Base-by-base conservation (phyloP, 1,140 invertebrate species). In the Drosophila funebris region DNA sequence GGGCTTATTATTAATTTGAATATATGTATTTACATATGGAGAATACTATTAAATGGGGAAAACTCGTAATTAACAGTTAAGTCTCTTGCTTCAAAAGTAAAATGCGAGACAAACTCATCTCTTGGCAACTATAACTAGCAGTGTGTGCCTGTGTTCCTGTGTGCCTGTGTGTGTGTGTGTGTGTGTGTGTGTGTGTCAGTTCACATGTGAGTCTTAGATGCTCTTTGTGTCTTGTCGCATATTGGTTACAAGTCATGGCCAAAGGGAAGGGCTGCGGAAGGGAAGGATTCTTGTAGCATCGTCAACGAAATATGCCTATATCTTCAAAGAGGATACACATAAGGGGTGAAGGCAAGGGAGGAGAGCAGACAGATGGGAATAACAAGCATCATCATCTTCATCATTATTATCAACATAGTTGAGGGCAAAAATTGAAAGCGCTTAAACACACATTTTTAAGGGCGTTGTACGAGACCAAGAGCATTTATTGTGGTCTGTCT, bases 361-460 rank as follows among this genome's bases (percentile, higher is more conserved):
- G 48, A 33, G 48, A 31, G n/a, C 14, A 13, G n/a, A 5, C 22
- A 50, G 24, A 56, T 39, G 14, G 41, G 37, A 13, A 46, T 43
- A 31, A 46, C 37, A 14, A 52, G 27, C 14, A 52, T 63, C 13
- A 52, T 50, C 13, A 56, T 41, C 16, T 27, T 31, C 24, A 20
- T 11, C 22, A 56, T 66, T 27, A 22, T 37, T 9, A 20, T 39
- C 31, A 18, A 46, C 50, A 63, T 63, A 63, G 41, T 68, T 68
- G 29, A 16, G 29, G 50, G 29, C 24, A n/a, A 29, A 50, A 52
- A 41, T 48, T 56, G 13, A 31, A 48, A 71, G 18, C 41, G 60
- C 68, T 50, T 63, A 27, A 56, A 70, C 44, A 56, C 24, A 64
- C 29, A 71, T 57, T 64, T 64, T 64, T 71, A 27, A 56, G 68